Evolutionary conservation across 2,888 invertebrate genomes (phyloP), one percentile per base, ranked within the genome.

Genomic region (Limenitis camilla): DNA sequence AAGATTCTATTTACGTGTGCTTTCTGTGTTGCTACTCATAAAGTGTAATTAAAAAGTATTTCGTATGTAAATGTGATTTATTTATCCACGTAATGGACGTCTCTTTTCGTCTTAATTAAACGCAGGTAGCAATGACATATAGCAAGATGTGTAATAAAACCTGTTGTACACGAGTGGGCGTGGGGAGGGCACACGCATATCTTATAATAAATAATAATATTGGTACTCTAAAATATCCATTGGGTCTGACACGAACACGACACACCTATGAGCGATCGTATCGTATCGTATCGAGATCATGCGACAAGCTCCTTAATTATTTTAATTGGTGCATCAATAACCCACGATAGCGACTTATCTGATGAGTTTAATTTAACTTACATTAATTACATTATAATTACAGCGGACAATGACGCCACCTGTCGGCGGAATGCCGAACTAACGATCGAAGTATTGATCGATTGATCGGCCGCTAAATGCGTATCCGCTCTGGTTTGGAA

Each of bases 351-450:
- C 61, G 63, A 71, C 66, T 74, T 82, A 82, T 81, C 81, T 76
- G 79, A 80, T 81, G 76, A 66, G 58, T 74, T 74, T 79, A 79
- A 82, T 83, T 80, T 79, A 73, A 68, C 69, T 67, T 72, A 76
- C 83, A 77, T 81, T 83, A 84, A 82, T 84, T 85, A 83, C 81
- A 75, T 76, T 82, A 77, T 83, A 83, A 84, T 84, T 85, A 82
- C 72, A 54, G 47, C 59, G 71, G 68, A 80, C 81, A 79, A 82
- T 76, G 79, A 74, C 75, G 78, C 76, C 79, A 81, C 74, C 79
- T 81, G 78, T 76, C 78, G 65, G 61, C 62, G 62, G 76, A 69
- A 79, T 81, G 78, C 69, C 71, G 68, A 74, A 76, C 74, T 76
- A 80, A 77, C 74, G 70, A 75, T 72, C 69, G 64, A 61, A 61